phyloP scores from a whole-genome alignment of 2,797 vertebrate species.

The Tokudaia muenninki region DNA sequence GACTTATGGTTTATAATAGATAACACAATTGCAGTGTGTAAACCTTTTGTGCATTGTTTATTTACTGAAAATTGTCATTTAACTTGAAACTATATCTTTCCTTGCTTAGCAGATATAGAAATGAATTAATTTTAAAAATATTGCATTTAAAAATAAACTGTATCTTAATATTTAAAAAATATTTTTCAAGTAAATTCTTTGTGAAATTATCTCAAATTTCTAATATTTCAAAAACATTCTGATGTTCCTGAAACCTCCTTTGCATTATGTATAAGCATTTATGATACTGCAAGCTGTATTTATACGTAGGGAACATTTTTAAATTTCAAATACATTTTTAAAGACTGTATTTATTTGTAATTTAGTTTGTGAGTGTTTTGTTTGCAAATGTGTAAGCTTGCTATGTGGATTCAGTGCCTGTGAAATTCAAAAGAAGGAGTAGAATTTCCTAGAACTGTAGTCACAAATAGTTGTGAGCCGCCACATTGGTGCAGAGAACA shows the following conservation, averaged over 20 bases:
- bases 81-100: conserved; percentile 11
- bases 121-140: neutral
- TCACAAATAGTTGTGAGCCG: neutral
- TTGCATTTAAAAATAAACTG: neutral
- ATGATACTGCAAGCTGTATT: neutral
- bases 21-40: neutral
- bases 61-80: conserved; percentile 36
- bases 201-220: neutral
- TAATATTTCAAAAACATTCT: neutral
- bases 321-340: neutral
- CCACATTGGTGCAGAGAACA: no score
- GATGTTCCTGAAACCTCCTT: neutral
- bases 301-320: neutral
- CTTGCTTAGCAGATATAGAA: neutral
- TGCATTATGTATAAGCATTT: neutral
- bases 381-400: neutral
- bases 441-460: no score
- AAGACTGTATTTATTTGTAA: neutral
- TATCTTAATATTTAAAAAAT: neutral
- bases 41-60: neutral
- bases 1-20: neutral
- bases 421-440: neutral
- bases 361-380: neutral
- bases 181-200: neutral
- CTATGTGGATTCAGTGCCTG: neutral